Percentiles rank a stretch among this genome's conserved stretches.
phyloP scores from a whole-genome alignment of 2,797 vertebrate species.

The Cetoscarus ocellatus region DNA sequence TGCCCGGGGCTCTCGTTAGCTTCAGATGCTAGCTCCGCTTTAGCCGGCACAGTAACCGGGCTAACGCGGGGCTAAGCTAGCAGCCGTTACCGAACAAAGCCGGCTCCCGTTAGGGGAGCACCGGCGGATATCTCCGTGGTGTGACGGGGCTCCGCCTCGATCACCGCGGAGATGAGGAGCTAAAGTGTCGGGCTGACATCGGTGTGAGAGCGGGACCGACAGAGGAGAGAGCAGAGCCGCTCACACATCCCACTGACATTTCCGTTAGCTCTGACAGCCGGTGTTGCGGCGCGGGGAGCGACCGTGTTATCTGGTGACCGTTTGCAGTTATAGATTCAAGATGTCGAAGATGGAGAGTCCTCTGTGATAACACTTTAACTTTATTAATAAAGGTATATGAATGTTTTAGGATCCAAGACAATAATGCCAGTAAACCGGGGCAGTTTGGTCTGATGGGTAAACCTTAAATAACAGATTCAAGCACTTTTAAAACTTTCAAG shows the following conservation, averaged over 20 bases:
- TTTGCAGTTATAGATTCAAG: no score
- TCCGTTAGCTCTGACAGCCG: slow-evolving; percentile 60
- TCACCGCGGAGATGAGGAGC: neutral
- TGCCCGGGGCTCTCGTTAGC: slow-evolving; percentile 28
- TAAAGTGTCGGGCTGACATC: neutral
- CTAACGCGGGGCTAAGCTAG: slow-evolving; percentile 58
- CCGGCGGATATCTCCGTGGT: slow-evolving; percentile 7
- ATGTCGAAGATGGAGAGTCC: no score
- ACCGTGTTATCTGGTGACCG: no score
- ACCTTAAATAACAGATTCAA: no score
- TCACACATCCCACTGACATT: slow-evolving; percentile 36
- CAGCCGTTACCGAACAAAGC: slow-evolving; percentile 76
- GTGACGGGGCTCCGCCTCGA: neutral
- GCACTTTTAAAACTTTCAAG: no score
- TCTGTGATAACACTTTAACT: no score
- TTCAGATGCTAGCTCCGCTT: slow-evolving; percentile 5
- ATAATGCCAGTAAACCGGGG: no score
- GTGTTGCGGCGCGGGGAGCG: no score
- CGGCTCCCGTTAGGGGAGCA: slow-evolving; percentile 43
- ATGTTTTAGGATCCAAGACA: no score
- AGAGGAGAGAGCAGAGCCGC: neutral
- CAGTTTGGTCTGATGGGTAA: no score
- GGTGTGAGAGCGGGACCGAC: neutral
- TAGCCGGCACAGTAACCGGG: slow-evolving; percentile 27
- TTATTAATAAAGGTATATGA: no score